Evolutionary conservation across 1,140 invertebrate species (phyloP).

Genomic region (Camponotus pennsylvanicus): DNA sequence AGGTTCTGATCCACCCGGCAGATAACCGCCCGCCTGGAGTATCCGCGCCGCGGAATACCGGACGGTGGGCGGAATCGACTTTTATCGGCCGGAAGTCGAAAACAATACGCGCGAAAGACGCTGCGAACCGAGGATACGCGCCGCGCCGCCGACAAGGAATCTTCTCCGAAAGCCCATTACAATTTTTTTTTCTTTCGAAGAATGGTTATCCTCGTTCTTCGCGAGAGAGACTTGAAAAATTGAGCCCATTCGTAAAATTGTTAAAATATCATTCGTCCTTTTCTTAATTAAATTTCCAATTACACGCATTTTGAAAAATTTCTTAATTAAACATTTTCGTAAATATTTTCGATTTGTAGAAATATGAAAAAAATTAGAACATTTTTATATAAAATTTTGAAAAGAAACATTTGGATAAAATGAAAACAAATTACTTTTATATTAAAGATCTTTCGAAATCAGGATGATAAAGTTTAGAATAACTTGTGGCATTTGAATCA

Average conservation of each 20-base stretch:
- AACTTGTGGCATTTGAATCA: neutral
- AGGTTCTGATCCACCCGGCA: slow-evolving; percentile 80
- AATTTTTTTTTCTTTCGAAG: neutral
- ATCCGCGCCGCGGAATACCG: slow-evolving; percentile 64
- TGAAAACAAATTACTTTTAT: neutral
- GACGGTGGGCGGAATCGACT: slow-evolving; percentile 79
- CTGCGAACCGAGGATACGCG: slow-evolving; percentile 41
- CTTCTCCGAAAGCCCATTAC: slow-evolving; percentile 18
- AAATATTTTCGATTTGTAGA: neutral
- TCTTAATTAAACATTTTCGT: neutral
- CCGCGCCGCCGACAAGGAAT: slow-evolving; percentile 13
- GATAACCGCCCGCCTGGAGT: slow-evolving; percentile 72
- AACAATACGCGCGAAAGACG: slow-evolving; percentile 82
- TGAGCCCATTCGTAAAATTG: neutral
- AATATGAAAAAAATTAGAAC: neutral
- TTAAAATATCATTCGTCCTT: neutral
- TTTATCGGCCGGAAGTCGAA: slow-evolving; percentile 84
- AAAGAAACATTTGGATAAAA: neutral
- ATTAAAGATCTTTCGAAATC: neutral
- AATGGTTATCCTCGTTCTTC: neutral
- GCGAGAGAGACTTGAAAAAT: neutral
- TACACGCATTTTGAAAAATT: neutral
- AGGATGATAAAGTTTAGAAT: neutral
- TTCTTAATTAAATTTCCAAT: neutral
- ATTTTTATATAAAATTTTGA: neutral